phyloP scores from a whole-genome alignment of 2,888 invertebrate species.

The Alloplasta piceator region DNA sequence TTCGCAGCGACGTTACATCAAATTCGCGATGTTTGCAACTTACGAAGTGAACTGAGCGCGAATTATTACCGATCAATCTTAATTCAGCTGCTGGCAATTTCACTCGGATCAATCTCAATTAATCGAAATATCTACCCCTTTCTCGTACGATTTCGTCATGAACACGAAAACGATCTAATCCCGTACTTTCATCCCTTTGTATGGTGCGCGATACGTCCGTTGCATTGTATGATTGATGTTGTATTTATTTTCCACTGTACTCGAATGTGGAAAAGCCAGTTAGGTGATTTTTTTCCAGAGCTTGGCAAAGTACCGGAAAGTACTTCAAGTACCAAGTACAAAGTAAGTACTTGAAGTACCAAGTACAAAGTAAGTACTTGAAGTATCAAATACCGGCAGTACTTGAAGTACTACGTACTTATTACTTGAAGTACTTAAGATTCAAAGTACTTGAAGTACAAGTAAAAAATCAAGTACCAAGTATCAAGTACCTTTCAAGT shows the following conservation, averaged over 20 bases:
- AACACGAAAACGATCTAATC: slow-evolving; percentile 60
- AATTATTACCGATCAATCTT: slow-evolving; percentile 53
- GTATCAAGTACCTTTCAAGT: too few relatives aligned
- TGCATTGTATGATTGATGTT: slow-evolving; percentile 53
- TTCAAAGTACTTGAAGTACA: too few relatives aligned
- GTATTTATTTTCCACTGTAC: slow-evolving; percentile 18
- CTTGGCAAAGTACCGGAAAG: too few relatives aligned
- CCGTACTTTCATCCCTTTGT: slow-evolving; percentile 11
- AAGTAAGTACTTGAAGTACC: too few relatives aligned
- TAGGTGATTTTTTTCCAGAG: too few relatives aligned
- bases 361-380: too few relatives aligned
- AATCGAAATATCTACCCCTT: slow-evolving; percentile 57
- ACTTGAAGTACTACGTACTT: too few relatives aligned
- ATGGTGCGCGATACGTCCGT: slow-evolving; percentile 45
- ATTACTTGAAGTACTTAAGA: too few relatives aligned
- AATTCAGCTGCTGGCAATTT: slow-evolving; percentile 52
- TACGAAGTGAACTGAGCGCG: slow-evolving; percentile 10
- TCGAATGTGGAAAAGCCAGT: not conserved
- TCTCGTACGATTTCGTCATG: slow-evolving; percentile 39
- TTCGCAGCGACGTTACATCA: not conserved
- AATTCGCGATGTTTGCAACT: not conserved
- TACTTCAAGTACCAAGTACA: too few relatives aligned
- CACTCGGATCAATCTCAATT: slow-evolving; percentile 63
- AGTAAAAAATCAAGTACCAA: too few relatives aligned
- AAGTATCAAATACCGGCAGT: too few relatives aligned